These are phyloP conservation scores for Agriotes lineatus DNA, from an alignment of 2,888 invertebrate species.

Conservation along the genomic window DNA sequence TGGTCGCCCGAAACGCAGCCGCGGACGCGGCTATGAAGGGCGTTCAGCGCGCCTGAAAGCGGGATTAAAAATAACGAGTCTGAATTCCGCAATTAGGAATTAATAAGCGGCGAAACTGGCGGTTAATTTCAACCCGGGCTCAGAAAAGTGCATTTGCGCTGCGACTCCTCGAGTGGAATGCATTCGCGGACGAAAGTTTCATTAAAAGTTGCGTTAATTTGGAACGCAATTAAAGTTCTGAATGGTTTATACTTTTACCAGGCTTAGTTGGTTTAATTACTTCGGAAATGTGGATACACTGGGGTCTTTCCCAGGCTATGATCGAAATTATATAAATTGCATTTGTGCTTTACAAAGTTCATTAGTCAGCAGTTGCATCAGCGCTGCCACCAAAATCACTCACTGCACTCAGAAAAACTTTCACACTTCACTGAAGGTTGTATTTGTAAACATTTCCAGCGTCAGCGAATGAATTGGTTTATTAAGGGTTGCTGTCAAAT, in stretches of 20 bases:
- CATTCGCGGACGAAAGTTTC: background rate
- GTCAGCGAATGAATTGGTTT: no score
- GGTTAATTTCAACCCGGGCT: background rate
- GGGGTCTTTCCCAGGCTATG: no score
- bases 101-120: background rate
- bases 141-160: background rate
- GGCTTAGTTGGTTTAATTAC: background rate
- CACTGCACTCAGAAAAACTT: no score
- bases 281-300: no score
- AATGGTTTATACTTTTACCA: background rate
- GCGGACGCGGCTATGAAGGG: background rate
- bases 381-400: no score
- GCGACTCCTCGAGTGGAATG: slow-evolving; percentile 8
- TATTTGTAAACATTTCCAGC: no score
- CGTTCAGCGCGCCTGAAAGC: background rate
- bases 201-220: slow-evolving; percentile 2
- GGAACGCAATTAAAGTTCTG: slow-evolving; percentile 7
- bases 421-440: no score
- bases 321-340: no score
- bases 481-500: no score
- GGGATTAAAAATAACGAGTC: background rate
- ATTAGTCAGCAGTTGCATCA: no score
- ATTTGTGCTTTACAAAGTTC: no score
- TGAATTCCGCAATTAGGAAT: background rate
- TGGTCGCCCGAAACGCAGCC: slow-evolving; percentile 14